Percentiles rank a stretch among this genome's conserved stretches.
These are phyloP conservation scores for Chrysolina haemoptera DNA, from an alignment of 2,888 invertebrate species.

Conservation along the genomic window DNA sequence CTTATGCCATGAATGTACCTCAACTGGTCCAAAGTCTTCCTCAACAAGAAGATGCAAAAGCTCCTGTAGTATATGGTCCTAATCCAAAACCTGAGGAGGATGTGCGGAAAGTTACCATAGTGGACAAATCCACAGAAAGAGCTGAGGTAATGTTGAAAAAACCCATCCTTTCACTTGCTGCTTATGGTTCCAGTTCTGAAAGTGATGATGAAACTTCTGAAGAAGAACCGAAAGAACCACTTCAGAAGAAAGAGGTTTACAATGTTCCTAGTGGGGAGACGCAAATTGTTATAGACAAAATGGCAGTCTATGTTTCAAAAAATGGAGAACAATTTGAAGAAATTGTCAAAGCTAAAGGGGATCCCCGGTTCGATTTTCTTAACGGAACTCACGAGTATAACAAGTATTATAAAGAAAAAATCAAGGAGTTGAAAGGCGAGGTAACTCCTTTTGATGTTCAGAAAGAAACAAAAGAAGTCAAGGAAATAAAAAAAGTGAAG, in stretches of 20 bases:
- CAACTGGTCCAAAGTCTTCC: slow-evolving; percentile 48
- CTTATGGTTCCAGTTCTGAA: slow-evolving; percentile 63
- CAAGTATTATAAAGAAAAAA: slow-evolving; percentile 85
- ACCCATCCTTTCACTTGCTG: slow-evolving; percentile 59
- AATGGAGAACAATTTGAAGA: slow-evolving; percentile 96
- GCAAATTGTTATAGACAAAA: slow-evolving; percentile 93
- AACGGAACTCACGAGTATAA: slow-evolving; percentile 83
- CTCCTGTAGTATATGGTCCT: background rate
- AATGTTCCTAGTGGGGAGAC: slow-evolving; percentile 84
- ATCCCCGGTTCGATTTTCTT: slow-evolving; percentile 90
- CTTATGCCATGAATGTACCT: slow-evolving; percentile 55
- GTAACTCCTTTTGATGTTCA: slow-evolving; percentile 26
- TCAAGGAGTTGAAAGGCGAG: slow-evolving; percentile 69
- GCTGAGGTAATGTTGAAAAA: slow-evolving; percentile 50
- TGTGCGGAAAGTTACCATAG: slow-evolving; percentile 29
- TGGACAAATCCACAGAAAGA: slow-evolving; percentile 25
- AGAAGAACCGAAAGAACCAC: slow-evolving; percentile 51
- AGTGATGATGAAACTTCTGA: slow-evolving; percentile 61
- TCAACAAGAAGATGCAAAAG: slow-evolving; percentile 25
- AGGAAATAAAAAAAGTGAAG: slow-evolving; percentile 42
- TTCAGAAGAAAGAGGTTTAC: slow-evolving; percentile 42
- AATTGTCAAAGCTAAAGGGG: slow-evolving; percentile 86
- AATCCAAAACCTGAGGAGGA: slow-evolving; percentile 21
- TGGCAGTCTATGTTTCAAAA: slow-evolving; percentile 96
- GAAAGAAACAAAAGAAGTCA: slow-evolving; percentile 59